Conservation (phyloP, 2,113 vertebrate species). For the Nanorana parkeri region DNA sequence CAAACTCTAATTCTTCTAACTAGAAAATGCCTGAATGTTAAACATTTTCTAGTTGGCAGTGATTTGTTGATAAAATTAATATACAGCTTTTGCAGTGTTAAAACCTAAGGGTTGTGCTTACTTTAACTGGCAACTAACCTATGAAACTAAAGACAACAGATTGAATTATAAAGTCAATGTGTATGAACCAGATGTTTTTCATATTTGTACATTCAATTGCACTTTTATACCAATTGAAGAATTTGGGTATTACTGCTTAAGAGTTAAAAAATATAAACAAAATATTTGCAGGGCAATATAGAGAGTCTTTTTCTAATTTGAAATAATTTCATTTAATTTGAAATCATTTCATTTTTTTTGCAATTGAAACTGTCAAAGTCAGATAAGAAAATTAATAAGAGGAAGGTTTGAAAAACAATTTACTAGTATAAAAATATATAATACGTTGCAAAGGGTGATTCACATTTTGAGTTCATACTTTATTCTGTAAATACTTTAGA, state of each 20-base stretch:
- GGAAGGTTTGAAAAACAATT: no score
- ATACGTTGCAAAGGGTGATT: no score
- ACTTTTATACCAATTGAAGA: no score
- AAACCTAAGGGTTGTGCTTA: constrained; percentile 25
- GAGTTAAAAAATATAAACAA: background rate
- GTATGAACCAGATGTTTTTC: constrained; percentile 35
- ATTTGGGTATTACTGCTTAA: background rate
- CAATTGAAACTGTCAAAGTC: no score
- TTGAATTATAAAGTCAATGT: background rate
- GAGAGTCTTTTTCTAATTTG: no score
- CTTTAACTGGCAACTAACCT: constrained; percentile 42
- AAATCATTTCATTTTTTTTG: no score
- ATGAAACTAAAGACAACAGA: background rate
- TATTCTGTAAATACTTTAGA: no score
- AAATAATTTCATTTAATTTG: no score
- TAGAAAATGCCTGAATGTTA: constrained; percentile 48
- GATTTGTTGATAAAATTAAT: constrained; percentile 33
- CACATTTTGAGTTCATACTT: no score
- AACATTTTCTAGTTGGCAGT: constrained; percentile 50
- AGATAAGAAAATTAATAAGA: no score
- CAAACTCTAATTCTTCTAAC: constrained; percentile 14
- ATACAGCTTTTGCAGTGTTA: constrained; percentile 38
- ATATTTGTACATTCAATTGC: background rate
- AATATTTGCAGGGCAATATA: no score
- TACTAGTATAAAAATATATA: no score